phyloP scores from a whole-genome alignment of 2,113 vertebrate genomes.

The Camelus dromedarius region DNA sequence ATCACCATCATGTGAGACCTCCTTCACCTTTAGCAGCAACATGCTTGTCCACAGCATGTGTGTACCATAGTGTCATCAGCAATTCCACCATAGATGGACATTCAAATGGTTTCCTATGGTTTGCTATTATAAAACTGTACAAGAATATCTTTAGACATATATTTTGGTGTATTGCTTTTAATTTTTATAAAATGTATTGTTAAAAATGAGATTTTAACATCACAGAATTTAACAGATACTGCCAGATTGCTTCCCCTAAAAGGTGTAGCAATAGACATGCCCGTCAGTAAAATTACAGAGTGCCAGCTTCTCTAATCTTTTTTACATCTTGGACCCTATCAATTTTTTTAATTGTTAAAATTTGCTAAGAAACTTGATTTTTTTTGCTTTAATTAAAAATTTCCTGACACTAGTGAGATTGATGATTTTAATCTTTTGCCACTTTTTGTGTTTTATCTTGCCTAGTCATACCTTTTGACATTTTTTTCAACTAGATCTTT shows the following conservation, averaged over 20 bases:
- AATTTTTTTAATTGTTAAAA: background rate
- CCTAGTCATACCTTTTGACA: background rate
- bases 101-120: background rate
- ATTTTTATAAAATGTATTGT: background rate
- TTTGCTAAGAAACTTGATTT: background rate
- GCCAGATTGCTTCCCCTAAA: background rate
- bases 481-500: background rate
- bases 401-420: background rate
- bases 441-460: background rate
- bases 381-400: slow-evolving; percentile 4
- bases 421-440: background rate
- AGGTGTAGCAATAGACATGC: background rate
- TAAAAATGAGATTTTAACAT: background rate
- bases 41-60: too few species aligned
- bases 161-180: background rate
- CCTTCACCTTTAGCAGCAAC: background rate
- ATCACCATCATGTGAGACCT: too few species aligned
- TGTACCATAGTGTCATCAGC: background rate
- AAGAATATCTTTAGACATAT: background rate
- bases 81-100: background rate
- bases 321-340: background rate
- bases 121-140: background rate
- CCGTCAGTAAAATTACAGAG: background rate
- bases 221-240: background rate
- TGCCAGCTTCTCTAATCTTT: background rate